Percentiles rank a stretch among this genome's conserved stretches.
These are phyloP conservation scores for Gracilinanus agilis DNA, from an alignment of 2,113 vertebrate species.

Conservation along the genomic window DNA sequence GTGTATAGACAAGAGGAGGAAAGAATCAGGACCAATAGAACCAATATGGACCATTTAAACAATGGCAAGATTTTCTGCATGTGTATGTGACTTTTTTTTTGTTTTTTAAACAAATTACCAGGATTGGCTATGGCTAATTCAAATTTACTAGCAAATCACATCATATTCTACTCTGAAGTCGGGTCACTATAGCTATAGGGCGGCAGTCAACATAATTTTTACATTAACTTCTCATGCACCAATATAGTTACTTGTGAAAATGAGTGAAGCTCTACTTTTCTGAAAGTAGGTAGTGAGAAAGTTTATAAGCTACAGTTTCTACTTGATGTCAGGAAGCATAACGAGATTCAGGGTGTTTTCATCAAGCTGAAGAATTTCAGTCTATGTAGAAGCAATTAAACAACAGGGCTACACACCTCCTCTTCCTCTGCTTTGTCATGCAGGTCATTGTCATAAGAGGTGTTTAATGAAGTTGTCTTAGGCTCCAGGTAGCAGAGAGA, in stretches of 20 bases:
- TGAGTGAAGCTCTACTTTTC: slow-evolving; percentile 3
- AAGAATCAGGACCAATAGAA: not conserved
- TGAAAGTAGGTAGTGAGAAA: slow-evolving; percentile 33
- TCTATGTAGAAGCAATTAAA: slow-evolving; percentile 79
- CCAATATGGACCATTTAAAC: not conserved
- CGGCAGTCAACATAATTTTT: not conserved
- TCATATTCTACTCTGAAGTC: slow-evolving; percentile 5
- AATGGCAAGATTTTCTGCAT: not conserved
- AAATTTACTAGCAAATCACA: slow-evolving; percentile 47
- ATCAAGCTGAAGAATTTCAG: slow-evolving; percentile 41
- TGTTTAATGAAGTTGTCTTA: slow-evolving; percentile 83
- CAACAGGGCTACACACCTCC: slow-evolving; percentile 90
- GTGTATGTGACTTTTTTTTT: no score
- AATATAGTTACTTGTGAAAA: not conserved
- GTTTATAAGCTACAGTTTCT: slow-evolving; percentile 65
- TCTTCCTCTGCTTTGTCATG: slow-evolving; percentile 88
- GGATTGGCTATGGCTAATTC: not conserved
- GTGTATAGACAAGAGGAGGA: not conserved
- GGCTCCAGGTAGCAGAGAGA: slow-evolving; percentile 95
- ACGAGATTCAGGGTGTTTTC: slow-evolving; percentile 63
- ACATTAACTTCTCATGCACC: slow-evolving; percentile 59
- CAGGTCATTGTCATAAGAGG: slow-evolving; percentile 81
- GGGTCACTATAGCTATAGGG: not conserved
- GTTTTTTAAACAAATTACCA: slow-evolving; percentile 11
- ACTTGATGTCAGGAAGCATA: slow-evolving; percentile 65